Conservation (phyloP, 1,140 invertebrate species). For the Saccostrea cuccullata region DNA sequence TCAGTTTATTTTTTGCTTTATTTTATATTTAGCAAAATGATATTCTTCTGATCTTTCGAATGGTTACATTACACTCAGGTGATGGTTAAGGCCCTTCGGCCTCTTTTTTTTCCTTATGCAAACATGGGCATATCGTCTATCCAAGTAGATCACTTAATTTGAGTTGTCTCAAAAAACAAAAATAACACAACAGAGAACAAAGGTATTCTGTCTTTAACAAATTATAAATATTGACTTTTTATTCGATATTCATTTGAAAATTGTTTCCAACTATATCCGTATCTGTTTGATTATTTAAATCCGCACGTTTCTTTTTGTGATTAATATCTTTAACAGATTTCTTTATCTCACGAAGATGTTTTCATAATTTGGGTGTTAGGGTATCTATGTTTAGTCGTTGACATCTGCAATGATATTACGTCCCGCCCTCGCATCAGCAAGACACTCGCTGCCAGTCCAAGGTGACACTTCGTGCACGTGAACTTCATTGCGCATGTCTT, state of each 20-base stretch:
- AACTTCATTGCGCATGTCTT: constrained; percentile 5
- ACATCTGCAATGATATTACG: neutral
- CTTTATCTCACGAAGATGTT: constrained; percentile 27
- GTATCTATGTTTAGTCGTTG: constrained; percentile 15
- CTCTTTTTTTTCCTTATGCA: too few relatives aligned
- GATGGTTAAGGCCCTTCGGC: too few relatives aligned
- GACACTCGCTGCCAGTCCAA: neutral
- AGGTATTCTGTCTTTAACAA: neutral
- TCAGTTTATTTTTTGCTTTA: too few relatives aligned
- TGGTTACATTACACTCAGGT: too few relatives aligned
- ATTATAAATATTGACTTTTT: constrained; percentile 10
- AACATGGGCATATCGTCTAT: too few relatives aligned
- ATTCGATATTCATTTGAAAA: constrained; percentile 29
- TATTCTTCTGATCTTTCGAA: too few relatives aligned
- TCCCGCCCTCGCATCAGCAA: constrained; percentile 27
- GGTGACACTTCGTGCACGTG: constrained; percentile 21
- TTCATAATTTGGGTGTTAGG: constrained; percentile 34
- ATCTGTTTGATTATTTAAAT: constrained; percentile 18
- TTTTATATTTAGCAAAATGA: too few relatives aligned
- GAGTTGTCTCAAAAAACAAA: neutral
- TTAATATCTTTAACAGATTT: constrained; percentile 28
- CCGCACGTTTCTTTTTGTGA: constrained; percentile 13
- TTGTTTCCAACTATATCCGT: neutral
- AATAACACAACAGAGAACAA: neutral
- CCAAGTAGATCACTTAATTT: too few relatives aligned